Base-by-base conservation (phyloP, 2,888 invertebrate genomes). In the Acleris laterana region DNA sequence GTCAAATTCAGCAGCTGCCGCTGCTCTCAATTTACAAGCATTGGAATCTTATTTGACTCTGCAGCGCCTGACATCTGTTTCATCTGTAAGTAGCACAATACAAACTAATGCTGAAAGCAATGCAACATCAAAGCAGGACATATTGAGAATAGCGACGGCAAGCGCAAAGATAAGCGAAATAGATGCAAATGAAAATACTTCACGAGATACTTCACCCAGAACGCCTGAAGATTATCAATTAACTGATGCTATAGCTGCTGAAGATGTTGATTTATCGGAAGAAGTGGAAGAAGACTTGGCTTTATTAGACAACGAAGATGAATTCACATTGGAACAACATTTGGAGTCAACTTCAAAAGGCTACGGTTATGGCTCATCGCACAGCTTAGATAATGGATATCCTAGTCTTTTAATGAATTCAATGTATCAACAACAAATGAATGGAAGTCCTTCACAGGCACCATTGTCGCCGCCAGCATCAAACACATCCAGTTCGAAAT, bases 1-100 rank as follows among this genome's bases (percentile, higher is more conserved):
- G 7, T 95, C 96, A 0, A 96, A 97, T 75, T 97, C 97, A 2
- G 96, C 97, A 5, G 97, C 97, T 9, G 97, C 97, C 46, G 96
- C 96, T 46, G 97, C 97, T 0, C 93, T 97, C 20, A 97, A 97
- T 84, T 93, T 97, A 44, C 97, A 97, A 89, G 97, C 97, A 32
- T 89, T 97, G 69, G 97, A 97, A 93, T 97, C 97, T 52, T 97
- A 97, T 90, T 93, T 97, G 83, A 96, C 97, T 57, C 90, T 97
- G 70, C 97, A 97, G 90, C 94, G 97, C 72, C 93, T 97, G 61
- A 96, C 96, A 57, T 94, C 95, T 25, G 95, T 95, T 60, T 94
- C 95, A n/a, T 92, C 94, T n/a, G 91, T 93, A 59, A 89, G 84
- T 70, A 87, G 78, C 69, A 78, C 88, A 71, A 83, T 75, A 68